Percentiles rank a stretch among this genome's conserved stretches.
Evolutionary conservation across 2,888 invertebrate species (phyloP).

Genomic region (Anagyrus pseudococci): DNA sequence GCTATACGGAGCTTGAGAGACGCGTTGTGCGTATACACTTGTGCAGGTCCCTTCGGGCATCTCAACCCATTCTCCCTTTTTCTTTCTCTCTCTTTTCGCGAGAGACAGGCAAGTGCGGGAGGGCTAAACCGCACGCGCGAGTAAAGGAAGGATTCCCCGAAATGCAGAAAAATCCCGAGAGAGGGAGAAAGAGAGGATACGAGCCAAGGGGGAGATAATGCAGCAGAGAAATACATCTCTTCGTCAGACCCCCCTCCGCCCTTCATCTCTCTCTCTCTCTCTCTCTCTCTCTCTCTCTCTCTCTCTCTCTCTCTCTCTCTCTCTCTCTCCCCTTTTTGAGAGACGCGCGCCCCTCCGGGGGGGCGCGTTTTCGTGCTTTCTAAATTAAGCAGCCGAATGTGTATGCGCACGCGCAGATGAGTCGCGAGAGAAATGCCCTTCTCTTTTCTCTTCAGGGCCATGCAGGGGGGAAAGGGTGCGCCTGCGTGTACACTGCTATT

Average conservation of each 20-base stretch:
- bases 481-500: too few species aligned
- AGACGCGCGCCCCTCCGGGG: conserved; percentile 12
- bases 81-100: neutral
- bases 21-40: conserved; percentile 9
- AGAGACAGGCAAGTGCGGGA: conserved; percentile 22
- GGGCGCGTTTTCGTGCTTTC: too few species aligned
- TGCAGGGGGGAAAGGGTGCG: too few species aligned
- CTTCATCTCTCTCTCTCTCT: too few species aligned
- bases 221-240: too few species aligned
- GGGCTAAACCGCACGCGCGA: conserved; percentile 30
- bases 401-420: too few species aligned
- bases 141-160: conserved; percentile 46
- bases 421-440: too few species aligned
- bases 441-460: too few species aligned
- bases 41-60: conserved; percentile 8
- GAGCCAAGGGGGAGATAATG: conserved; percentile 35
- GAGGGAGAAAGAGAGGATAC: too few species aligned
- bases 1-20: conserved; percentile 3
- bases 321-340: too few species aligned
- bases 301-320: neutral
- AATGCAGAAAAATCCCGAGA: conserved; percentile 51
- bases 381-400: too few species aligned
- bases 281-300: neutral
- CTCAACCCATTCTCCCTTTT: neutral
- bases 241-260: too few species aligned